Evolutionary conservation across 2,888 invertebrate species (phyloP), one percentile per base, ranked within the genome.

Genomic region (Synanthedon andrenaeformis): DNA sequence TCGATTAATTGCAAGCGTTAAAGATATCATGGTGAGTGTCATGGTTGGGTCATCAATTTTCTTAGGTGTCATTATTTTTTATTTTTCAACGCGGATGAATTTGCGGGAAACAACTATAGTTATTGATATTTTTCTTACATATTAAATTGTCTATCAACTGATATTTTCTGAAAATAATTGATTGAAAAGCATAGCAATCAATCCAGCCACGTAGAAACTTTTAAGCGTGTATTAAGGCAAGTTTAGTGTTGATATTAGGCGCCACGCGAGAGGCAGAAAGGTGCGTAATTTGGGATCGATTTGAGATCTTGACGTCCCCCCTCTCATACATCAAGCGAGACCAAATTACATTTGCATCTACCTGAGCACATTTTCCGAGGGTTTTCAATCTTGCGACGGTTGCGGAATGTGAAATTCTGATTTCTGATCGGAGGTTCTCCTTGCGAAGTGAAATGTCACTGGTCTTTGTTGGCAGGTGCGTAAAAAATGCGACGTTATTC

Each of bases 401-500:
- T 13, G 45, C 45, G 12, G 45, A 45, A 45, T 45, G 45, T 13
- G 45, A 13, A 45, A 45, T 45, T 45, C 6, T 45, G 45, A 45
- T 45, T 45, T 14, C 14, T n/a, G 14, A 45, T 13, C 13, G 6
- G 45, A n/a, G 45, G 45, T 14, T n/a, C 14, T 45, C n/a, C 13
- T 45, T 45, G 45, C 11, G 45, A 60, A 53, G 55, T 63, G 61
- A 59, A 63, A 62, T 63, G 67, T 64, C 62, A 64, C 67, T 66
- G 65, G 63, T 54, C 61, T 64, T 74, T 74, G 71, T 74, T 66
- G 73, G 65, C 71, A 76, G 75, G 77, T 78, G 72, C 66, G 71
- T 73, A 74, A 76, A 75, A 76, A 75, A 70, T 69, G 67, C 63
- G 63, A 61, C 66, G 61, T 64, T 66, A 70, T 68, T 68, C 66